A percentile compares a stretch with the other conserved stretches of the same genome.
Conservation (phyloP, 2,113 vertebrate species). For the Pangasianodon gigas region DNA sequence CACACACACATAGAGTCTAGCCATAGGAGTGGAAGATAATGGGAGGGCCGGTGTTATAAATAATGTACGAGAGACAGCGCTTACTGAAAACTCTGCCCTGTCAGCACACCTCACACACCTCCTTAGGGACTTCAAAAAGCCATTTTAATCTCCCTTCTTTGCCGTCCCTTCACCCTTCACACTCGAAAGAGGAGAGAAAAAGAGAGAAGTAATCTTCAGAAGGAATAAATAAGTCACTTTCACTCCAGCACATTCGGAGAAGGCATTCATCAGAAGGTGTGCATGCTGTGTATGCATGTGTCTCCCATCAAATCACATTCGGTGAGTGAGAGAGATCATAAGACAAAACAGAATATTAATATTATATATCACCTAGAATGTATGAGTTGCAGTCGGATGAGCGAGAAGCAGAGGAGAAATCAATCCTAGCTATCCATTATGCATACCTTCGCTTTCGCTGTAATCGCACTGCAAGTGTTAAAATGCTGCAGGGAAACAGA, state of each 20-base stretch:
- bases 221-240: slow-evolving; percentile 68
- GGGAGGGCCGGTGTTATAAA: slow-evolving; percentile 55
- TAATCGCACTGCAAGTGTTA: not conserved
- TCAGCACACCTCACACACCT: slow-evolving; percentile 59
- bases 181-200: slow-evolving; percentile 51
- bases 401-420: slow-evolving; percentile 5
- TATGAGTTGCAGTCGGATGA: not conserved
- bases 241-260: slow-evolving; percentile 47
- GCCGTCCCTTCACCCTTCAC: slow-evolving; percentile 43
- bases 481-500: slow-evolving; percentile 16
- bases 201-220: slow-evolving; percentile 61
- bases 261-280: slow-evolving; percentile 40
- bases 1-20: slow-evolving; percentile 28
- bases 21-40: slow-evolving; percentile 49
- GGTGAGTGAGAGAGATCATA: not conserved
- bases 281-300: slow-evolving; percentile 28
- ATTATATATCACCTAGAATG: not conserved
- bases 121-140: slow-evolving; percentile 54
- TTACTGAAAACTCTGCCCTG: slow-evolving; percentile 57
- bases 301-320: slow-evolving; percentile 10
- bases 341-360: slow-evolving; percentile 20
- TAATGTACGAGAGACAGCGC: slow-evolving; percentile 59
- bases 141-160: slow-evolving; percentile 57
- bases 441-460: not conserved
- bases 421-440: slow-evolving; percentile 35